Conservation (phyloP, 2,113 vertebrate genomes). For the Grus americana region DNA sequence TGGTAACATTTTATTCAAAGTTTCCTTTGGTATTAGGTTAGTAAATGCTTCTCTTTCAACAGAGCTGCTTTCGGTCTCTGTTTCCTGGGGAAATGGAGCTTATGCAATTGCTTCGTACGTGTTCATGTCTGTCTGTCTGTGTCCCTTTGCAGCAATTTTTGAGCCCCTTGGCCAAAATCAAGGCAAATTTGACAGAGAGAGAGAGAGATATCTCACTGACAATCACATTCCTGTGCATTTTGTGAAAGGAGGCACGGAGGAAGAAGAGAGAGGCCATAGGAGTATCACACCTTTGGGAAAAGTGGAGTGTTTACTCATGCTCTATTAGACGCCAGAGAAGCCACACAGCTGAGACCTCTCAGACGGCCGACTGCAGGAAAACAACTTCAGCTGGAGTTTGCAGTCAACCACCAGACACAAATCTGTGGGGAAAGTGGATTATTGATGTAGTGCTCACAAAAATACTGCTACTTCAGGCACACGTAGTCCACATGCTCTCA, state of each 20-base stretch:
- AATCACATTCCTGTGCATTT: background rate
- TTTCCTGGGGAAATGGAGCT: conserved; percentile 54
- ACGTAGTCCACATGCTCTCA: background rate
- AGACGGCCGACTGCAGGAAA: background rate
- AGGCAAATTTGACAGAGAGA: background rate
- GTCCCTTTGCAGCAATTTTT: background rate
- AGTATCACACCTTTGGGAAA: background rate
- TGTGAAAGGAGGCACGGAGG: background rate
- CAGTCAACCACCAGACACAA: background rate
- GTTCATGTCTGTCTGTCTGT: background rate
- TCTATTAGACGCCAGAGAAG: background rate
- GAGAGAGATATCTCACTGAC: background rate
- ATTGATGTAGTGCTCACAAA: background rate
- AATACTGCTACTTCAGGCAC: background rate
- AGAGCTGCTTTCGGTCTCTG: conserved; percentile 24
- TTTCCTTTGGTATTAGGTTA: conserved; percentile 46
- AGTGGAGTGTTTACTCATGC: background rate
- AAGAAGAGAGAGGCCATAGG: background rate
- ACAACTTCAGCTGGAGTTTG: conserved; percentile 30
- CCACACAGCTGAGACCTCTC: conserved; percentile 31
- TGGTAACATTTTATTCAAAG: conserved; percentile 11
- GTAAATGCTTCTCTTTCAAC: conserved; percentile 5
- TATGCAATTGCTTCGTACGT: background rate
- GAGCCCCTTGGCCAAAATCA: background rate
- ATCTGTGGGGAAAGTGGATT: background rate